Evolutionary conservation across 2,797 vertebrate species (phyloP).

Genomic region (Cirrhinus mrigala): DNA sequence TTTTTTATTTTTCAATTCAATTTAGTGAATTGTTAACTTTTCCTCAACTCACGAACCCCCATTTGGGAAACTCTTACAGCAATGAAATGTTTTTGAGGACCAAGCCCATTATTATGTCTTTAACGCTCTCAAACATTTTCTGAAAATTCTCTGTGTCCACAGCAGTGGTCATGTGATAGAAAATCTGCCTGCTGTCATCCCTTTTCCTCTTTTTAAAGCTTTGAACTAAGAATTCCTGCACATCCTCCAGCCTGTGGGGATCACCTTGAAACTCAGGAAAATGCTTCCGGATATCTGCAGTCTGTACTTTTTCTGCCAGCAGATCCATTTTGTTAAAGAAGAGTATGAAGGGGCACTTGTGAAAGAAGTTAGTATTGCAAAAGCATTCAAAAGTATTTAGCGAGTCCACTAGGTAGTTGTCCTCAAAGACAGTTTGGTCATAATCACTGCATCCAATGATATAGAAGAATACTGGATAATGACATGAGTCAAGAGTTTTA

Average conservation of each 20-base stretch:
- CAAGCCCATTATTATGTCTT: slow-evolving; percentile 92
- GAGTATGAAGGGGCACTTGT: slow-evolving; percentile 91
- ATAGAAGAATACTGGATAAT: slow-evolving; percentile 91
- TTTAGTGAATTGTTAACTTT: too few species aligned
- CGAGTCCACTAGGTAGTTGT: slow-evolving; percentile 89
- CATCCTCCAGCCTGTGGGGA: slow-evolving; percentile 86
- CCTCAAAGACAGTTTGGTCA: slow-evolving; percentile 84
- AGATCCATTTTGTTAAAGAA: slow-evolving; percentile 96
- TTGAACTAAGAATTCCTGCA: slow-evolving; percentile 89
- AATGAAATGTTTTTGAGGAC: slow-evolving; percentile 83
- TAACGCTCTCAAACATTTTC: slow-evolving; percentile 91
- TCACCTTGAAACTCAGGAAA: slow-evolving; percentile 91
- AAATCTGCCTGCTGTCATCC: slow-evolving; percentile 87
- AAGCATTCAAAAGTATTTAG: slow-evolving; percentile 95
- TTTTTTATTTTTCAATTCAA: too few species aligned
- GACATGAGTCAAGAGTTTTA: slow-evolving; percentile 97
- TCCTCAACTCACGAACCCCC: background rate
- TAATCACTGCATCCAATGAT: slow-evolving; percentile 93
- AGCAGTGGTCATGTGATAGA: slow-evolving; percentile 94
- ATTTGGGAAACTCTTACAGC: background rate
- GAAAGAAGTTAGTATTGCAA: slow-evolving; percentile 92
- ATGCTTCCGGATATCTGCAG: slow-evolving; percentile 89
- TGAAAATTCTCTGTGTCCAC: slow-evolving; percentile 94
- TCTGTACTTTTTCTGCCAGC: slow-evolving; percentile 89
- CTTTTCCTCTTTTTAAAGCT: slow-evolving; percentile 88